Evolutionary conservation across 2,888 invertebrate genomes (phyloP).

Genomic region (Drosophila neonasuta): DNA sequence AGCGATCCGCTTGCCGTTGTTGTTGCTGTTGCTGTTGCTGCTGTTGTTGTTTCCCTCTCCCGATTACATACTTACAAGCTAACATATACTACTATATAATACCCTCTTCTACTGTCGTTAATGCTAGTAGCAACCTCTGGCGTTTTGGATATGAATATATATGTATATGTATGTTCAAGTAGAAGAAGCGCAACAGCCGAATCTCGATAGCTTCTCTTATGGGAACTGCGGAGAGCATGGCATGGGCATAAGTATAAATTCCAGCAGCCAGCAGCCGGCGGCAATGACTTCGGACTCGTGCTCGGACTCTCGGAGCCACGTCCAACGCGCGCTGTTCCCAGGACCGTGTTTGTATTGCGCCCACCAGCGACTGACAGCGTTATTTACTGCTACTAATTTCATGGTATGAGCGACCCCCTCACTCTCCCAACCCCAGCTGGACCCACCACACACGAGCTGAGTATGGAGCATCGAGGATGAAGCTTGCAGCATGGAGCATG

Average conservation of each 20-base stretch:
- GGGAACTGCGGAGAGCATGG: not conserved
- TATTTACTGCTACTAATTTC: constrained; percentile 67
- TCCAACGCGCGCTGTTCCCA: constrained; percentile 1
- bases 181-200: not conserved
- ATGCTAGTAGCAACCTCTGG: constrained; percentile 16
- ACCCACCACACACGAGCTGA: not conserved
- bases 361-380: constrained; percentile 48
- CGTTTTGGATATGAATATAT: constrained; percentile 10
- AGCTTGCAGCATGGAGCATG: not conserved
- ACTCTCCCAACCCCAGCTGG: not conserved
- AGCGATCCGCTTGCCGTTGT: not conserved
- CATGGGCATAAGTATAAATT: constrained; percentile 60
- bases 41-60: not conserved
- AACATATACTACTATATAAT: not conserved
- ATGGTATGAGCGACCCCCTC: constrained; percentile 11
- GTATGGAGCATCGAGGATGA: too few species aligned
- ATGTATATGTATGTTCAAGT: too few species aligned
- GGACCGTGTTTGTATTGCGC: constrained; percentile 28
- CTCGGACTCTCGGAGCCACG: constrained; percentile 3
- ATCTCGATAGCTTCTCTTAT: not conserved
- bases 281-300: constrained; percentile 57
- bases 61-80: not conserved
- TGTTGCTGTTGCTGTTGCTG: not conserved
- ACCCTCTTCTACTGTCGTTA: constrained; percentile 5
- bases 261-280: constrained; percentile 37